Conservation (phyloP, 2,113 vertebrate genomes). For the Corythornis vintsioides region DNA sequence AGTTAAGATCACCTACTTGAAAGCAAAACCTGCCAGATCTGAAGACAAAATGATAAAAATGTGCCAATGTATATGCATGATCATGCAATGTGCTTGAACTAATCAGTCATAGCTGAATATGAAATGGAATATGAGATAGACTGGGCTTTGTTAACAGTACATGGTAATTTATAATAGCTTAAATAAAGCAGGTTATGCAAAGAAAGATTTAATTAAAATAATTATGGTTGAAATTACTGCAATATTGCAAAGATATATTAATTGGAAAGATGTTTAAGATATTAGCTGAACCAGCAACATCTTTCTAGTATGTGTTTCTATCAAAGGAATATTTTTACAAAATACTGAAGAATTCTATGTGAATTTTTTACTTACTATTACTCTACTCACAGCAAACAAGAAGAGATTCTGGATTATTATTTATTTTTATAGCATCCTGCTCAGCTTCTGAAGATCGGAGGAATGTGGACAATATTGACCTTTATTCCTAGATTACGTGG, state of each 20-base stretch:
- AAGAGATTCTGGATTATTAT: neutral
- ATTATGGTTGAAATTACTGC: slow-evolving; percentile 16
- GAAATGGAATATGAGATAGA: slow-evolving; percentile 27
- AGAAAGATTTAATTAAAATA: slow-evolving; percentile 52
- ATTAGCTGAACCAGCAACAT: neutral
- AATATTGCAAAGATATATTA: neutral
- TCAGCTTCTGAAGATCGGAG: fast-evolving
- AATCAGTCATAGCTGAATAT: slow-evolving; percentile 40
- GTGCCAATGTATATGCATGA: slow-evolving; percentile 31
- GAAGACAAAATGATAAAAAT: slow-evolving; percentile 42
- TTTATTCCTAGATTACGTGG: neutral
- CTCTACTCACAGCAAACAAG: neutral
- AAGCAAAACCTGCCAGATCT: slow-evolving; percentile 15
- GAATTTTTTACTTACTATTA: neutral
- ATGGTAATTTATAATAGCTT: slow-evolving; percentile 15
- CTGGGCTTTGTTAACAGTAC: slow-evolving; percentile 40
- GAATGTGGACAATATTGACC: neutral
- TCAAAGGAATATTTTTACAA: neutral
- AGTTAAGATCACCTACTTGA: neutral
- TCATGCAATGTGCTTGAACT: slow-evolving; percentile 39
- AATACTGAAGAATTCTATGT: neutral
- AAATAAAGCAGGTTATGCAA: slow-evolving; percentile 44
- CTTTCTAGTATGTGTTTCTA: neutral
- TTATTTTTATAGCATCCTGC: neutral
- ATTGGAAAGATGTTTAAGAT: neutral